These are phyloP conservation scores for Orthonyx spaldingii DNA, from an alignment of 2,113 vertebrate genomes.

Conservation along the genomic window DNA sequence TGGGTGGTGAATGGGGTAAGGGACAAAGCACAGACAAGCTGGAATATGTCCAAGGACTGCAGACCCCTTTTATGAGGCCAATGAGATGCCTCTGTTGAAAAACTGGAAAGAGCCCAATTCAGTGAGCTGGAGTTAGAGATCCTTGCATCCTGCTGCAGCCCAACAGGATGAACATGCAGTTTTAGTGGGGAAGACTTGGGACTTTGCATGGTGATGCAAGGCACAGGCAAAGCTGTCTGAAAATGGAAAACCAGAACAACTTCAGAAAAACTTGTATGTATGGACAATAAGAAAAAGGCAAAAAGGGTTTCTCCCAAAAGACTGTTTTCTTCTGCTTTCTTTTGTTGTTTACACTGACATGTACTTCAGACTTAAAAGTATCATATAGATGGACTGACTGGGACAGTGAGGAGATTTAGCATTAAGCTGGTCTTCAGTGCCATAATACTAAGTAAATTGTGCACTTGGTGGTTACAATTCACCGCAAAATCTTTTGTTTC, in stretches of 20 bases:
- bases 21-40: fast-evolving
- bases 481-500: neutral
- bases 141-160: neutral
- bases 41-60: neutral
- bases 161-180: neutral
- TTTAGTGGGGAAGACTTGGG: neutral
- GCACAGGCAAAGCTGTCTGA: neutral
- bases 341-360: neutral
- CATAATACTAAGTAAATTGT: neutral
- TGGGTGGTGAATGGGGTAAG: neutral
- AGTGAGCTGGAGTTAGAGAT: neutral
- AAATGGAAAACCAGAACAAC: neutral
- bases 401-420: neutral
- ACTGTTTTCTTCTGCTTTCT: neutral
- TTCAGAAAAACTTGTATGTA: neutral
- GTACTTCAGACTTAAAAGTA: neutral
- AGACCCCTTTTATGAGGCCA: neutral
- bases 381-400: neutral
- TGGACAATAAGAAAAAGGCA: neutral
- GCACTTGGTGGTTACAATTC: neutral
- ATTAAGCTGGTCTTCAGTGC: neutral
- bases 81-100: neutral
- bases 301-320: neutral
- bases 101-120: neutral
- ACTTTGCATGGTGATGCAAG: neutral